Base-by-base conservation (phyloP, 2,888 invertebrate species). In the Cheilosia vernalis region DNA sequence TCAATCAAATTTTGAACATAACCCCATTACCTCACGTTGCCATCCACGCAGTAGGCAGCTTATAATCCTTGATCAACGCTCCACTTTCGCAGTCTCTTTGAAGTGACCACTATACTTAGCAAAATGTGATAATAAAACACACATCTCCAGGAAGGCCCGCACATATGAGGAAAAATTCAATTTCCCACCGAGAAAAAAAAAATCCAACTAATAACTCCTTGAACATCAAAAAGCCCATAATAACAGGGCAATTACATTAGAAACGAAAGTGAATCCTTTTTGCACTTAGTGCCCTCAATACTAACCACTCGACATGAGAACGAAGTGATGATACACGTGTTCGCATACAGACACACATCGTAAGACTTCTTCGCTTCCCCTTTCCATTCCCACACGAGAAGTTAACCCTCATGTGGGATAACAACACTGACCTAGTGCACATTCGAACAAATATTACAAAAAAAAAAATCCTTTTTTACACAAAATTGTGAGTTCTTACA, bases 171-270 rank as follows among this genome's bases (percentile, higher is more conserved):
- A 21, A 47, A 56, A 72, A 78, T 72, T 80, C 24, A 81, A 81
- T 81, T 85, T 76, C 19, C 55, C 17, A 19, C 55, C 15, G 21
- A 56, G 17, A 2, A 13, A 21, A 49, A 49, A 51, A 13, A 53
- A 60, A 40, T n/a, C 53, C 30, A 24, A 55, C 76, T 85, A 81
- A 81, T 72, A 85, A 85, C 85, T 85, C 85, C 47, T 85, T 85
- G 66, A 72, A 72, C 76, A 85, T 85, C 80, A 80, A 76, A 85
- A 85, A 76, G 80, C 76, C 74, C 70, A 84, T 84, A 76, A 85
- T 80, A 72, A 72, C 66, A 79, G 47, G 53, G 9, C 60, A 70
- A 85, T 81, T 85, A 81, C 76, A 56, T 72, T 72, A 67, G 64
- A 24, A 67, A 61, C 55, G 49, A 77, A 77, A 77, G 60, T 67